Evolutionary conservation across 1,140 invertebrate genomes (phyloP), one percentile per base, ranked within the genome.

Genomic region (Lasaia peninsularis): DNA sequence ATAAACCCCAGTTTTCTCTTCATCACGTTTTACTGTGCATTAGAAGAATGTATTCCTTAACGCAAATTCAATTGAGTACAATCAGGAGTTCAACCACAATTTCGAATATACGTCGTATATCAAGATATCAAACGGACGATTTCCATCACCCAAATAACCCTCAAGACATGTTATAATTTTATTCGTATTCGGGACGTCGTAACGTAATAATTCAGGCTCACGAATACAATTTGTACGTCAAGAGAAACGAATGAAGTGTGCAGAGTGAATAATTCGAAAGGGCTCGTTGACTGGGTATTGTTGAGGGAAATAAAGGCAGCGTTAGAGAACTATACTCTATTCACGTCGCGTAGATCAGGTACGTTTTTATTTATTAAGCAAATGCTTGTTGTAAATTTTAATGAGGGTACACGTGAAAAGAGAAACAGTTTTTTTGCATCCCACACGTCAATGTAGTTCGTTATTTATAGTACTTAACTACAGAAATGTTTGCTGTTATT

Each of bases 171-270:
- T 48, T 62, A 64, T 68, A 78, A 76, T 76, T 74, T 72, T 65
- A 74, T 73, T 70, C 62, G 61, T 67, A 69, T 71, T 75, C 58
- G 60, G 37, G 55, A 64, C 65, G 59, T 60, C 52, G 64, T 67
- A 62, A 67, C 73, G 65, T 61, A 72, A 76, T 76, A 75, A 76
- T 78, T 78, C 75, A 76, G 64, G 67, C 69, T 71, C 67, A 73
- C 69, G 74, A 64, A 74, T 70, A 75, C 72, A 76, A 76, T 76
- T 76, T 76, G 71, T 73, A 67, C 68, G 73, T 77, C 67, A 67
- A 53, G 66, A 62, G 71, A 62, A 69, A 76, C 71, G 67, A 75
- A 78, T 78, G 69, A 73, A 76, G 69, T 73, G 58, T 55, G 62
- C 56, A 54, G 57, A 75, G 68, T 75, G 75, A 78, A 78, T 78